Base-by-base conservation (phyloP, 2,113 vertebrate species). In the Myotis yumanensis region DNA sequence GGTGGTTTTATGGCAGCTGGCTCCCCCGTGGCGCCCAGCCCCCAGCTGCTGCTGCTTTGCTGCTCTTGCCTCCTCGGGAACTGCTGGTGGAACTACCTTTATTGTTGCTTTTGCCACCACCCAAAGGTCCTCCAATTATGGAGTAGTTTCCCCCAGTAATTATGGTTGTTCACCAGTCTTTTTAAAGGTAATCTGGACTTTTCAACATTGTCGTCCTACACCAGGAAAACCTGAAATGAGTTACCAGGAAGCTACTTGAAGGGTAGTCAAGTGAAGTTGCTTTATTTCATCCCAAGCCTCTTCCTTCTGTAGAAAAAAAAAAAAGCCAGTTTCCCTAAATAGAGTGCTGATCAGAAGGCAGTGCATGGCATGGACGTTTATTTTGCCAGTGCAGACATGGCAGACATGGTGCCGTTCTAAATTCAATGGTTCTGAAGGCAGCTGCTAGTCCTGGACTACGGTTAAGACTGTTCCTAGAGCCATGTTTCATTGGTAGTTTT, bases 301-400 rank as follows among this genome's bases (percentile, higher is more conserved):
- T 76, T 71, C 93, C 52, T 64, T 93, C 35, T 88, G 30, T 85
- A 30, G 81, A 90, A 87, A 85, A 52, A 51, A 59, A 51, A 11
- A 25, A 62, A 62, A 62, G 18, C 54, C 54, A 57, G 59, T 62
- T 62, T 62, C 59, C 3, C 59, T 25, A 28, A 62, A 62, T 11
- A 62, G 23, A 62, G 25, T 62, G 25, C 51, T 37, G 15, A 51
- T 79, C 35, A 25, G 30, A 8, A 46, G 16, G 28, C 3, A 64
- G 2, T 3, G 4, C 17, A 0, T 3, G 28, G 5, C 17, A 82
- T 10, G 17, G 3, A 9, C 16, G 20, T 43, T 11, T 79, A 2
- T 28, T 35, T n/a, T 23, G 11, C 35, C 37, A 32, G 14, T 11
- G 6, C 1, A 10, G 6, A 35, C 7, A 6, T 7, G 59, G 1